Evolutionary conservation across 2,113 vertebrate genomes (phyloP), one percentile per base, ranked within the genome.

Genomic region (Urocitellus parryii): DNA sequence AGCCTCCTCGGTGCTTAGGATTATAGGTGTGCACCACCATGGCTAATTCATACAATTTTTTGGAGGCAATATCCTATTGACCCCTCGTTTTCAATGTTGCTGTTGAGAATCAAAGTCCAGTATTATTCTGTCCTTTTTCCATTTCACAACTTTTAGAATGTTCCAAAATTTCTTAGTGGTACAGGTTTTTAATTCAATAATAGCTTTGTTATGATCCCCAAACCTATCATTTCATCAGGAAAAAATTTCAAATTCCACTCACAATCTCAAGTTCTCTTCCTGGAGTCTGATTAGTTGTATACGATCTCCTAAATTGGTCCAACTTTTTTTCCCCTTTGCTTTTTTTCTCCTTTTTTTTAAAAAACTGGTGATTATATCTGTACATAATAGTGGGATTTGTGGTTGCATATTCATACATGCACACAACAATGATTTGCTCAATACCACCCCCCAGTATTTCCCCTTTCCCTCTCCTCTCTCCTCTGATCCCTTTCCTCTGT

Each of bases 251-350:
- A 65, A 90, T 90, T 61, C 32, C 2, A 88, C 37, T 34, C 51
- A 56, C 11, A 84, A 95, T 79, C 22, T 88, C 24, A 39, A 65
- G 9, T 93, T 97, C 48, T 95, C 29, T 90, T 76, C 85, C 45
- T 77, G 58, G 29, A 80, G 68, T 48, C n/a, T n/a, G 72, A 27
- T 10, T 81, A 45, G 37, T 76, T 70, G 12, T 42, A 61, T 45
- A 37, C 77, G 56, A 56, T 20, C 29, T 96, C 78, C 42, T 56
- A 8, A 88, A 84, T 17, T 42, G 6, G 92, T 53, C 48, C 48
- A 3, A 67, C n/a, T 72, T 90, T 32, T 42, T 85, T 90, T 12
- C 18, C 18, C 80, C 34, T 20, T 48, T 6, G 68, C 88, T 91
- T 74, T 58, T 56, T 58, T 18, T 58, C 56, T 18, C 18, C 45